Evolutionary conservation across 2,888 invertebrate genomes (phyloP).

Genomic region (Tanytarsus gracilentus): DNA sequence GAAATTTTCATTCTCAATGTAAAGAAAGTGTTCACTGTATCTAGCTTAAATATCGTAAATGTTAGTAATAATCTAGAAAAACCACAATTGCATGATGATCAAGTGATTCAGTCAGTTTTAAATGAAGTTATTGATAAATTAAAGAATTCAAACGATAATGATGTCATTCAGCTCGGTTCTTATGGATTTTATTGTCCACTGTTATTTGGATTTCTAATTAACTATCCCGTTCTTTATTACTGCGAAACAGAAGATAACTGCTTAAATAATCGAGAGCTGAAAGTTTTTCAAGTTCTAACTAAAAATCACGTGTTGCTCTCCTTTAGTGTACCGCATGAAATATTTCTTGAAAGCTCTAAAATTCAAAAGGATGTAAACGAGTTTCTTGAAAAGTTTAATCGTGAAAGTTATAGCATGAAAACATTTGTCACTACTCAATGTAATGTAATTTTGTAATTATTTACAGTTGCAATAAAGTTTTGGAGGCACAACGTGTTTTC

Average conservation of each 20-base stretch:
- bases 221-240: slow-evolving; percentile 38
- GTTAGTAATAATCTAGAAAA: neutral
- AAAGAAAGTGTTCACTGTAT: neutral
- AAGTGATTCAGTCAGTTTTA: too few relatives aligned
- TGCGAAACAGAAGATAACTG: slow-evolving; percentile 30
- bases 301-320: slow-evolving; percentile 31
- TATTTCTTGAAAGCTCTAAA: neutral
- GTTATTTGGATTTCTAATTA: slow-evolving; percentile 36
- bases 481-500: slow-evolving; percentile 51
- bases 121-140: neutral
- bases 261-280: slow-evolving; percentile 29
- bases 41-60: neutral
- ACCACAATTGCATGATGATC: too few relatives aligned
- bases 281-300: slow-evolving; percentile 30
- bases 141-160: neutral
- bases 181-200: too few relatives aligned
- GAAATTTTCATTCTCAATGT: slow-evolving; percentile 22
- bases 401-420: slow-evolving; percentile 29
- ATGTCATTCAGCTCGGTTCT: too few relatives aligned
- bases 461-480: slow-evolving; percentile 48
- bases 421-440: slow-evolving; percentile 15
- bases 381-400: slow-evolving; percentile 30
- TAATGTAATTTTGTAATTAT: slow-evolving; percentile 15
- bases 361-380: neutral
- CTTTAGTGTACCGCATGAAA: slow-evolving; percentile 32